Conservation (phyloP, 2,888 invertebrate species). For the Cephus sareptanus region DNA sequence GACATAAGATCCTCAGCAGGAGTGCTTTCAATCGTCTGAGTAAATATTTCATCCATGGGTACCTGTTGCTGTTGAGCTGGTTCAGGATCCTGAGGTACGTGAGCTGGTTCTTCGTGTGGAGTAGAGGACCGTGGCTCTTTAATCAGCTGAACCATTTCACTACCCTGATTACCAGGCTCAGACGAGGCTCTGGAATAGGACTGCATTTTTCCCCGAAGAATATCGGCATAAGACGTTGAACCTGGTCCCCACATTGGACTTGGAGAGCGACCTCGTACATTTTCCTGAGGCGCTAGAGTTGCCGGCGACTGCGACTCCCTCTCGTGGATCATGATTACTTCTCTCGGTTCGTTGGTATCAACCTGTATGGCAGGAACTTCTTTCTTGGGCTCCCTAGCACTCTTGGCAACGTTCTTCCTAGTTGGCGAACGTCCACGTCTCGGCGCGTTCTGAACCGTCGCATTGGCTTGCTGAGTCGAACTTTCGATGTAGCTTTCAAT, state of each 20-base stretch:
- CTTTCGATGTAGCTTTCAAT: not conserved
- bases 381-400: slow-evolving; percentile 2
- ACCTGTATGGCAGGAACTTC: slow-evolving; percentile 16
- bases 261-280: slow-evolving; percentile 69
- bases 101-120: not conserved
- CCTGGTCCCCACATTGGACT: slow-evolving; percentile 82
- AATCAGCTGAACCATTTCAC: slow-evolving; percentile 37
- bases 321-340: not conserved
- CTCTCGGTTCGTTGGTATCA: slow-evolving; percentile 12
- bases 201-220: slow-evolving; percentile 72
- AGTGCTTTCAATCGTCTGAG: not conserved
- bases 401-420: slow-evolving; percentile 43
- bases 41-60: not conserved
- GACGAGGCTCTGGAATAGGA: slow-evolving; percentile 11
- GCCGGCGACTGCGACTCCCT: slow-evolving; percentile 4
- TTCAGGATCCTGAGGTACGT: not conserved
- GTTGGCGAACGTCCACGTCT: slow-evolving; percentile 70
- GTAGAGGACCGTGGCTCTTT: slow-evolving; percentile 10
- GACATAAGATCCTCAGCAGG: not conserved
- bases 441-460: slow-evolving; percentile 47
- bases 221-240: slow-evolving; percentile 82
- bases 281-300: slow-evolving; percentile 47
- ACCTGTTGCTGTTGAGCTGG: not conserved
- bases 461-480: not conserved
- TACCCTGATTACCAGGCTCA: slow-evolving; percentile 27